phyloP scores from a whole-genome alignment of 2,113 vertebrate genomes.

The Cololabis saira region DNA sequence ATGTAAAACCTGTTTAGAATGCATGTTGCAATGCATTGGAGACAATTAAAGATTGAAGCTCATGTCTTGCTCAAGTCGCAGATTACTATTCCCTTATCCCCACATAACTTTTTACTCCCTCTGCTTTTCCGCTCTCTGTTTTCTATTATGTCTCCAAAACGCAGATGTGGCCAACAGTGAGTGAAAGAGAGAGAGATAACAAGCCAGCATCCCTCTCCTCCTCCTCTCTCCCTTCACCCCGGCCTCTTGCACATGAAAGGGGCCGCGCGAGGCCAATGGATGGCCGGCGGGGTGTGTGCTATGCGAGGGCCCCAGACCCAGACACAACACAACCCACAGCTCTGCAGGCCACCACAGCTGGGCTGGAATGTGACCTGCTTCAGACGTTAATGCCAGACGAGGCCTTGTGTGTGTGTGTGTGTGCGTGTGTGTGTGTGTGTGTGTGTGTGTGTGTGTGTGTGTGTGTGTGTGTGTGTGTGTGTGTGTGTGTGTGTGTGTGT shows the following conservation, averaged over 20 bases:
- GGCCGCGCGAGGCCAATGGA: slow-evolving; percentile 68
- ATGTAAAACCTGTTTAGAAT: background rate
- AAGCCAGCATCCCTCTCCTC: slow-evolving; percentile 51
- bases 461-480: slow-evolving; percentile 16
- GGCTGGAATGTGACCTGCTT: slow-evolving; percentile 85
- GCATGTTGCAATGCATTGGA: too few relatives aligned
- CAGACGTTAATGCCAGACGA: slow-evolving; percentile 71
- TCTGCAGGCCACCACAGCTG: slow-evolving; percentile 80
- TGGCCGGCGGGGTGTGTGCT: slow-evolving; percentile 73
- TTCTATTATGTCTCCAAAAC: slow-evolving; percentile 42
- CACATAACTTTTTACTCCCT: slow-evolving; percentile 5
- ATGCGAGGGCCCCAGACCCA: slow-evolving; percentile 81
- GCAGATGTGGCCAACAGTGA: slow-evolving; percentile 60
- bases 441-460: slow-evolving; percentile 16
- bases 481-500: slow-evolving; percentile 16
- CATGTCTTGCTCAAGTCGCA: slow-evolving; percentile 2
- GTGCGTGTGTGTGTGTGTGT: slow-evolving; percentile 30
- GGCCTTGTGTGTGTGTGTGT: slow-evolving; percentile 25
- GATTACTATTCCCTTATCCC: background rate
- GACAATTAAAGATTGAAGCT: background rate
- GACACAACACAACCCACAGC: slow-evolving; percentile 85
- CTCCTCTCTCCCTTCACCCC: slow-evolving; percentile 60
- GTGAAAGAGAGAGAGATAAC: slow-evolving; percentile 36
- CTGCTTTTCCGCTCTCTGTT: slow-evolving; percentile 24
- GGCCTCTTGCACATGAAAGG: slow-evolving; percentile 82